Evolutionary conservation across 2,113 vertebrate genomes (phyloP), one percentile per base, ranked within the genome.

Genomic region (Mesocricetus auratus): DNA sequence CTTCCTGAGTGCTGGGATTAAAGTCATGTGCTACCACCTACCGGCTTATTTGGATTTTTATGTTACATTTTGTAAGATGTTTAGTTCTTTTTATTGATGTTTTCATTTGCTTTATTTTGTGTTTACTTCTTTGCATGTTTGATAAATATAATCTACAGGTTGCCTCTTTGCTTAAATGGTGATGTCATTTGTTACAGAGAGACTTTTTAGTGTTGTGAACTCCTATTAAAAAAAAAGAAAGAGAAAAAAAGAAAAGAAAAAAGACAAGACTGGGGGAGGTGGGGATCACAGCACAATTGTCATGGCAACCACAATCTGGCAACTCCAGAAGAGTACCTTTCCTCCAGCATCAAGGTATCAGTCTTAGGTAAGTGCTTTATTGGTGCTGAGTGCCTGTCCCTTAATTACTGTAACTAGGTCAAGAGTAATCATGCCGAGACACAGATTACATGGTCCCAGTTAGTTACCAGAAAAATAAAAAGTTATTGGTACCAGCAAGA

Each of bases 221-320:
- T 26, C 5, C n/a, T n/a, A n/a, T n/a, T n/a, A n/a, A n/a, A n/a
- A n/a, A n/a, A n/a, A n/a, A n/a, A n/a, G n/a, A n/a, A n/a, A n/a
- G n/a, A n/a, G n/a, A n/a, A n/a, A n/a, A n/a, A n/a, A n/a, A n/a
- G n/a, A n/a, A n/a, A n/a, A n/a, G n/a, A n/a, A n/a, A n/a, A n/a
- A n/a, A n/a, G n/a, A n/a, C n/a, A n/a, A n/a, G 24, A 13, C 21
- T 3, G 5, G 60, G 89, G n/a, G 4, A 47, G 26, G 60, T 33
- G 42, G 39, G 39, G 5, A 36, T 12, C 50, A 21, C 17, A 22
- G 64, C 2, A 21, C 29, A 1, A 0, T 26, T 53, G 62, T 62
- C n/a, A 0, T 33, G 8, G 60, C 1, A 22, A 42, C 4, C 53
- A 36, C 17, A 88, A 3, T 11, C 2, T 4, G 19, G 36, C 47